Evolutionary conservation across 2,113 vertebrate genomes (phyloP), one percentile per base, ranked within the genome.

Genomic region (Apaloderma vittatum): DNA sequence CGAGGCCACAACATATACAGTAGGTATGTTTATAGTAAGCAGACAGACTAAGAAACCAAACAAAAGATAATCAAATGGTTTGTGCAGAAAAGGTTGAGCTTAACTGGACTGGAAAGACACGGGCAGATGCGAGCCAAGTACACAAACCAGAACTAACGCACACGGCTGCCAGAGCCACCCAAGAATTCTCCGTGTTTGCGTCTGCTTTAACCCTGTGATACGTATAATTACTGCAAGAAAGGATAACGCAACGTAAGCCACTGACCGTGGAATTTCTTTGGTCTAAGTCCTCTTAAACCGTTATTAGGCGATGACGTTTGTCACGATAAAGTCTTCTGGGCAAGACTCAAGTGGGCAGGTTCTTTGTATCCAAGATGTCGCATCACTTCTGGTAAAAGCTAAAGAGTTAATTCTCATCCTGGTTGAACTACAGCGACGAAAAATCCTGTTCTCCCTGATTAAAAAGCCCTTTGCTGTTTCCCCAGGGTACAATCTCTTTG

Each of bases 1-100:
- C 77, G 70, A 81, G 76, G 55, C 86, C 94, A 94, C 93, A 87
- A 92, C 88, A 72, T 92, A 91, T 91, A 91, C 86, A 86, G 94
- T 85, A 97, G 96, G 95, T 93, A 88, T 95, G 93, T 96, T 97
- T 97, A 95, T 37, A 95, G 94, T 76, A 87, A 97, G 95, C 95
- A 97, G 86, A 24, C 67, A 86, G 92, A 77, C 81, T 90, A 89
- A 90, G 48, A 87, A 91, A 90, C 57, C 59, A 95, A 91, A 95
- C 88, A 93, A 91, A 90, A 95, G 89, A 97, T 76, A 91, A 83
- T 83, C 62, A 94, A 91, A 79, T 10, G 36, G 37, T 59, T 92
- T 68, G 63, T 49, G 72, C 48, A 94, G 72, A 86, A 92, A 90
- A 6, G 82, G 73, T 16, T 76, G 86, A 92, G 86, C 84, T 95